phyloP scores from a whole-genome alignment of 2,888 invertebrate species.

The Troides oblongomaculatus region DNA sequence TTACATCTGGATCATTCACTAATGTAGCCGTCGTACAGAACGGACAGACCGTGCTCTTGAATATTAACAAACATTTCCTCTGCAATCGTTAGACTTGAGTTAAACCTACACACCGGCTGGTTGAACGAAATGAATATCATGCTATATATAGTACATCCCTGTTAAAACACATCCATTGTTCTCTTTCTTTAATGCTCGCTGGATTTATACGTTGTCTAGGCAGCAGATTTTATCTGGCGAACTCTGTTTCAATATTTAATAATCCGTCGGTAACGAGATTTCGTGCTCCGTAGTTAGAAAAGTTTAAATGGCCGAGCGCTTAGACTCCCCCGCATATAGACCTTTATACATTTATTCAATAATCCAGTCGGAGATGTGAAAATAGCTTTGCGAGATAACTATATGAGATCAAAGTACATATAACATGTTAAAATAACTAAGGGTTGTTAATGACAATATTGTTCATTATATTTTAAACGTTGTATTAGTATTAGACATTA shows the following conservation, averaged over 20 bases:
- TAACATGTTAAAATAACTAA: neutral
- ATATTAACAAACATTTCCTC: constrained; percentile 51
- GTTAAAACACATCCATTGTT: constrained; percentile 61
- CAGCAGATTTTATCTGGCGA: constrained; percentile 66
- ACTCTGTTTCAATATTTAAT: constrained; percentile 78
- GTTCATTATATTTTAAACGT: neutral
- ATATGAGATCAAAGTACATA: constrained; percentile 1
- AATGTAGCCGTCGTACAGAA: constrained; percentile 48
- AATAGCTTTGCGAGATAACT: constrained; percentile 20
- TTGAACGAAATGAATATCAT: constrained; percentile 54
- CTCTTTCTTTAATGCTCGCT: constrained; percentile 49
- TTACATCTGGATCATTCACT: constrained; percentile 64
- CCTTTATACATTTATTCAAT: constrained; percentile 28
- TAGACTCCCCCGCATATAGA: constrained; percentile 28
- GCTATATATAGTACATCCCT: constrained; percentile 53
- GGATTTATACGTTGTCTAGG: constrained; percentile 60
- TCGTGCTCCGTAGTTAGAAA: constrained; percentile 59
- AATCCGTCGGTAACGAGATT: constrained; percentile 76
- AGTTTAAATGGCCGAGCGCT: constrained; percentile 72
- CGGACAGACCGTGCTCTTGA: constrained; percentile 68
- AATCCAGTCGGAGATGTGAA: constrained; percentile 29
- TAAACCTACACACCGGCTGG: constrained; percentile 34
- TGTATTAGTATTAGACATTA: neutral
- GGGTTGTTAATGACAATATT: neutral
- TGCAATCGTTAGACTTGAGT: constrained; percentile 29